Percentiles rank a stretch among this genome's conserved stretches.
These are phyloP conservation scores for Drosophila rellima DNA, from an alignment of 2,888 invertebrate species.

Conservation along the genomic window DNA sequence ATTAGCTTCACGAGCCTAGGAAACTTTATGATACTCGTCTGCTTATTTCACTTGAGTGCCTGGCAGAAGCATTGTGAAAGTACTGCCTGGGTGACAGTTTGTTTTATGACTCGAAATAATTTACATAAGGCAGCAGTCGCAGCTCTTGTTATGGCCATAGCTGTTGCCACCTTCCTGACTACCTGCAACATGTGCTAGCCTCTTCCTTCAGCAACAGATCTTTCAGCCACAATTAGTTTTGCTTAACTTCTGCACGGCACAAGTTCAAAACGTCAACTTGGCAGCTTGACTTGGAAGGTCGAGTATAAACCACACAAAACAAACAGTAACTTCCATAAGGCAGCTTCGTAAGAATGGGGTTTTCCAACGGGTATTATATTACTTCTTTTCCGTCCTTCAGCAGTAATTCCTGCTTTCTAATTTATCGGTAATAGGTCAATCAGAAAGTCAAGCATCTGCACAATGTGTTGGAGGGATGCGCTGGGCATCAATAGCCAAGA, in stretches of 20 bases:
- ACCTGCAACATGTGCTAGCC: slow-evolving; percentile 8
- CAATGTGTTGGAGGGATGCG: slow-evolving; percentile 21
- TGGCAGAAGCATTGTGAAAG: slow-evolving; percentile 30
- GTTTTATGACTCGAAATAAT: slow-evolving; percentile 62
- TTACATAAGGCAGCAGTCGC: slow-evolving; percentile 32
- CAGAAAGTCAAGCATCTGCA: slow-evolving; percentile 53
- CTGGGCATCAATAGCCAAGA: slow-evolving; percentile 48
- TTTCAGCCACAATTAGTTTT: slow-evolving; percentile 34
- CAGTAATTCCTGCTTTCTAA: background rate
- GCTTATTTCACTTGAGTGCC: slow-evolving; percentile 35
- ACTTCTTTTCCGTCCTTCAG: background rate
- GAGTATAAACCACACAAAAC: slow-evolving; percentile 15
- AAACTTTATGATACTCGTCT: slow-evolving; percentile 38
- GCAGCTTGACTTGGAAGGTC: slow-evolving; percentile 21
- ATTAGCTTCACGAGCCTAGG: slow-evolving; percentile 37
- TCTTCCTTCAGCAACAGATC: slow-evolving; percentile 1
- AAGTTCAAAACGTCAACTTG: slow-evolving; percentile 35
- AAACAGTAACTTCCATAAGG: background rate
- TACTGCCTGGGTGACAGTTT: slow-evolving; percentile 59
- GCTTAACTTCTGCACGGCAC: slow-evolving; percentile 28
- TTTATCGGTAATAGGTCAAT: slow-evolving; percentile 35
- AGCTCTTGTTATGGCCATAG: slow-evolving; percentile 8
- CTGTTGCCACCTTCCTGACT: slow-evolving; percentile 2
- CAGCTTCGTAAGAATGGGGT: background rate
- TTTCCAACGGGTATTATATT: background rate